phyloP scores from a whole-genome alignment of 2,888 invertebrate species.

The Macrosoma leucophasiata region DNA sequence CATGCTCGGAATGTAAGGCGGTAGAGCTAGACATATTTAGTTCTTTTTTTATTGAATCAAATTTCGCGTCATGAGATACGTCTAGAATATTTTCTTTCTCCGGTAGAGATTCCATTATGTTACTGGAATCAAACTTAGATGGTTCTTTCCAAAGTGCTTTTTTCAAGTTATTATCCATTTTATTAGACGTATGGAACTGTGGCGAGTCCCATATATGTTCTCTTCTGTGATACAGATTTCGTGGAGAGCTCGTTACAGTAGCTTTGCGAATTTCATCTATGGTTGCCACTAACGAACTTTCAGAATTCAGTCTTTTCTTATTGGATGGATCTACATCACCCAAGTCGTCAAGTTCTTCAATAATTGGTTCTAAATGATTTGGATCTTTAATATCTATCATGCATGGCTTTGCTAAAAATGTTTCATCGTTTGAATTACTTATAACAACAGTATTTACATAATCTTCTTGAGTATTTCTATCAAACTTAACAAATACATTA shows the following conservation, averaged over 20 bases:
- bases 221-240: slow-evolving; percentile 72
- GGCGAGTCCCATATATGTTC: slow-evolving; percentile 69
- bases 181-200: slow-evolving; percentile 44
- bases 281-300: slow-evolving; percentile 77
- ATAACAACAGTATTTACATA: slow-evolving; percentile 71
- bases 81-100: slow-evolving; percentile 58
- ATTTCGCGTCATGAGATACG: slow-evolving; percentile 42
- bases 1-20: slow-evolving; percentile 31
- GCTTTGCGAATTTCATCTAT: slow-evolving; percentile 78
- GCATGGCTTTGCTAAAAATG: slow-evolving; percentile 75
- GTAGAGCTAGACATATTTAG: slow-evolving; percentile 32
- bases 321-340: slow-evolving; percentile 56
- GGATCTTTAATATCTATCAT: slow-evolving; percentile 71
- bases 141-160: slow-evolving; percentile 69
- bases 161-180: slow-evolving; percentile 53
- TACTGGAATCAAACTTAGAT: slow-evolving; percentile 58
- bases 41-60: slow-evolving; percentile 42
- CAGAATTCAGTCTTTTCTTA: slow-evolving; percentile 64
- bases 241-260: slow-evolving; percentile 73
- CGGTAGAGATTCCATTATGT: slow-evolving; percentile 57
- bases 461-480: slow-evolving; percentile 63
- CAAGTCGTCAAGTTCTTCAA: slow-evolving; percentile 75
- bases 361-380: slow-evolving; percentile 70
- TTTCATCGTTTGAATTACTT: slow-evolving; percentile 62
- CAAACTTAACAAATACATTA: slow-evolving; percentile 64